Evolutionary conservation across 2,113 vertebrate species (phyloP).

Genomic region (Ahaetulla prasina): DNA sequence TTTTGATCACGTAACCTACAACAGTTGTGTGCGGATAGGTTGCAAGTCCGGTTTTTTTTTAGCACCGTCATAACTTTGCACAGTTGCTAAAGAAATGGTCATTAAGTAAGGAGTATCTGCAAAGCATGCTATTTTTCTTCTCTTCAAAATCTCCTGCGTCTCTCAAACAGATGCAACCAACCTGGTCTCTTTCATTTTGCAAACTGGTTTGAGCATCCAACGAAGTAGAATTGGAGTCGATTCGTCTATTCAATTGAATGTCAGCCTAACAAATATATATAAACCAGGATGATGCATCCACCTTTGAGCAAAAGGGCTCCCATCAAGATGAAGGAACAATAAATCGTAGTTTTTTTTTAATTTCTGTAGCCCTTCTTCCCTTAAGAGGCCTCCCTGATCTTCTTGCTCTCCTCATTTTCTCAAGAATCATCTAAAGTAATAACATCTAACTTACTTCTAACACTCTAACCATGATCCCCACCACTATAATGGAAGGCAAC

Average conservation of each 20-base stretch:
- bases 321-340: not conserved
- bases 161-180: not conserved
- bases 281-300: too few species aligned
- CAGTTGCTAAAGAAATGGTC: too few species aligned
- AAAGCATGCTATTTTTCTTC: not conserved
- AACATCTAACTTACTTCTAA: too few species aligned
- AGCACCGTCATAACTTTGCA: too few species aligned
- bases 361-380: not conserved
- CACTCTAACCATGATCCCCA: not conserved
- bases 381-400: not conserved
- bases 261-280: not conserved
- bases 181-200: not conserved
- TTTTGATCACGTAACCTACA: too few species aligned
- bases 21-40: too few species aligned
- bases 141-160: not conserved
- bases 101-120: too few species aligned
- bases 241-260: not conserved
- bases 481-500: not conserved
- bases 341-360: not conserved
- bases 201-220: not conserved
- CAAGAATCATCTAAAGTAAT: not conserved
- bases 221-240: too few species aligned
- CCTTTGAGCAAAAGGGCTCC: not conserved
- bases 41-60: too few species aligned
- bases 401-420: not conserved